A percentile compares a stretch with the other conserved stretches of the same genome.
phyloP scores from a whole-genome alignment of 1,140 invertebrate genomes.

The Mylabris phalerata region DNA sequence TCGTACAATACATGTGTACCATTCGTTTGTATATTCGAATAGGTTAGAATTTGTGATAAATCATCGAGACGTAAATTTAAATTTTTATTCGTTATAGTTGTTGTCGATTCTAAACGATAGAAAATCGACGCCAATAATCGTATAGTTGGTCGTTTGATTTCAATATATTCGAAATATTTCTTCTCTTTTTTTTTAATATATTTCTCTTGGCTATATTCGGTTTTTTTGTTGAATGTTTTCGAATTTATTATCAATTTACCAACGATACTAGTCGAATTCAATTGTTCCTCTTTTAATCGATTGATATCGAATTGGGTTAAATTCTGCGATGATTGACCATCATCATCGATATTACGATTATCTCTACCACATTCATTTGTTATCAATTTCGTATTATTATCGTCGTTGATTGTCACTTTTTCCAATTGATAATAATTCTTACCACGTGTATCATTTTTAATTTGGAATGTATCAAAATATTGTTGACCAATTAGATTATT shows the following conservation, averaged over 20 bases:
- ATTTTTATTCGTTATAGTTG: slow-evolving; percentile 49
- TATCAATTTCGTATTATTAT: slow-evolving; percentile 40
- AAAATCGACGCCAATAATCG: slow-evolving; percentile 70
- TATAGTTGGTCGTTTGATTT: slow-evolving; percentile 67
- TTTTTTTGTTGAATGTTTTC: slow-evolving; percentile 77
- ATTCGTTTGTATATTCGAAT: slow-evolving; percentile 69
- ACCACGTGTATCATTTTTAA: slow-evolving; percentile 54
- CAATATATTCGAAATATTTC: slow-evolving; percentile 78
- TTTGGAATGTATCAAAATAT: slow-evolving; percentile 74
- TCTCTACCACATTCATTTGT: slow-evolving; percentile 58
- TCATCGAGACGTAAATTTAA: slow-evolving; percentile 77
- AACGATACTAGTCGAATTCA: slow-evolving; percentile 76
- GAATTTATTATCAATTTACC: slow-evolving; percentile 83
- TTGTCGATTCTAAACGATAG: slow-evolving; percentile 60
- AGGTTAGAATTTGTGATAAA: slow-evolving; percentile 77
- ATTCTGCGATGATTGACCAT: slow-evolving; percentile 73
- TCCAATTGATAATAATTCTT: slow-evolving; percentile 54
- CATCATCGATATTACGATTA: slow-evolving; percentile 78
- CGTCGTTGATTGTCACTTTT: slow-evolving; percentile 42
- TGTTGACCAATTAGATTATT: slow-evolving; percentile 61
- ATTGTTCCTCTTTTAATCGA: slow-evolving; percentile 63
- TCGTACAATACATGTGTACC: slow-evolving; percentile 79
- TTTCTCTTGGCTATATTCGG: slow-evolving; percentile 89
- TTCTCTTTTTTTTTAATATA: slow-evolving; percentile 91
- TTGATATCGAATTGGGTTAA: slow-evolving; percentile 77